A percentile compares a stretch with the other conserved stretches of the same genome.
These are phyloP conservation scores for Taenaris catops DNA, from an alignment of 2,888 invertebrate species.

Conservation along the genomic window DNA sequence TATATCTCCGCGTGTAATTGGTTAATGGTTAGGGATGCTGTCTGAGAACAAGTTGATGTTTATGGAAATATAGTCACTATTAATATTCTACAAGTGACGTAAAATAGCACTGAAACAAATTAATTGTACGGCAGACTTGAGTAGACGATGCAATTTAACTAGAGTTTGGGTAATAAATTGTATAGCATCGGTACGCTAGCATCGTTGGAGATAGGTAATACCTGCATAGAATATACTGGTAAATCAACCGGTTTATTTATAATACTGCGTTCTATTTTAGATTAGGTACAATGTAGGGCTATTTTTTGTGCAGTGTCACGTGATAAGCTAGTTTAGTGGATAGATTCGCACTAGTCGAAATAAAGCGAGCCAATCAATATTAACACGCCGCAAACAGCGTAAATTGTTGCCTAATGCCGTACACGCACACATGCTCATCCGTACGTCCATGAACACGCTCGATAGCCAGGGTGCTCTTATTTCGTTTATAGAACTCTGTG, in stretches of 20 bases:
- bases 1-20: no score
- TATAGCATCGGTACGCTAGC: slow-evolving; percentile 21
- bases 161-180: slow-evolving; percentile 24
- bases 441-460: slow-evolving; percentile 46
- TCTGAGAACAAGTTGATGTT: slow-evolving; percentile 14
- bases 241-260: slow-evolving; percentile 12
- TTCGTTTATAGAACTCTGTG: slow-evolving; percentile 6
- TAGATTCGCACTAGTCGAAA: slow-evolving; percentile 74
- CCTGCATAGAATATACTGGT: slow-evolving; percentile 8
- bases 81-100: slow-evolving; percentile 18
- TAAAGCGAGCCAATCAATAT: slow-evolving; percentile 80
- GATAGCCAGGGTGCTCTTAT: slow-evolving; percentile 49
- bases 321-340: slow-evolving; percentile 55
- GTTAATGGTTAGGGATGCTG: slow-evolving; percentile 13
- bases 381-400: slow-evolving; percentile 80
- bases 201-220: slow-evolving; percentile 18
- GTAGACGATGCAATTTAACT: slow-evolving; percentile 24
- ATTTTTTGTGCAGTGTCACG: slow-evolving; percentile 21
- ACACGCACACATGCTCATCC: slow-evolving; percentile 51
- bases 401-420: slow-evolving; percentile 79
- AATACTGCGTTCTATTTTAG: slow-evolving; percentile 3
- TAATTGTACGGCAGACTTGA: slow-evolving; percentile 23
- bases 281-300: slow-evolving; percentile 6
- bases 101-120: slow-evolving; percentile 21
- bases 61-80: slow-evolving; percentile 16